Base-by-base conservation (phyloP, 2,888 invertebrate genomes). In the Liodrosophila aerea region DNA sequence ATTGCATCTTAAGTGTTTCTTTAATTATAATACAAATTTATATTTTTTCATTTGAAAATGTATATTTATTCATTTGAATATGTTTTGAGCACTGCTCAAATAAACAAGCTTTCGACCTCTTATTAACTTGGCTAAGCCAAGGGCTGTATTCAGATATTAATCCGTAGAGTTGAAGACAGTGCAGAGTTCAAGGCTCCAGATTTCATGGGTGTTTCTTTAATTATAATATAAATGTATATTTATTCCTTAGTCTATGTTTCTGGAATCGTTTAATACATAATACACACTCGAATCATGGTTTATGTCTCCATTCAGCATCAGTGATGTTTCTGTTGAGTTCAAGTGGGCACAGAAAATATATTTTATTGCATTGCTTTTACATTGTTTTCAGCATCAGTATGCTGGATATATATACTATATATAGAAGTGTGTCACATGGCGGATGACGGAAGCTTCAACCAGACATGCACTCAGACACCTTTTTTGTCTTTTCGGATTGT, bases 381-480 rank as follows among this genome's bases (percentile, higher is more conserved):
- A 41, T 41, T 27, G 27, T 41, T 41, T 41, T 11, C 11, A 12
- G 27, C 11, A 3, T 8, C 7, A 16, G 22, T 8, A 12, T n/a
- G 7, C 1, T 7, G 11, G 16, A 40, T 40, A 7, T 40, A 9
- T 41, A n/a, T n/a, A n/a, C n/a, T n/a, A n/a, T n/a, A n/a, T n/a
- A n/a, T n/a, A n/a, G n/a, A n/a, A n/a, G 12, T n/a, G 7, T 30
- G 43, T 15, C 43, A 43, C 13, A 30, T 30, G 30, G 13, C 43
- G 29, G 43, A 43, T 29, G 29, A 12, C 9, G 15, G n/a, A 41
- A 41, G 18, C 22, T 4, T 29, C 27, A 11, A 29, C 30, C 8
- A 12, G 29, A 43, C 11, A 7, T 43, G 29, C 43, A 43, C 29
- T 11, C 45, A 63, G 63, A 63, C 64, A 64, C 66, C 56, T 61